Conservation (phyloP, 1,140 invertebrate species). For the Zaprionus ghesquierei region DNA sequence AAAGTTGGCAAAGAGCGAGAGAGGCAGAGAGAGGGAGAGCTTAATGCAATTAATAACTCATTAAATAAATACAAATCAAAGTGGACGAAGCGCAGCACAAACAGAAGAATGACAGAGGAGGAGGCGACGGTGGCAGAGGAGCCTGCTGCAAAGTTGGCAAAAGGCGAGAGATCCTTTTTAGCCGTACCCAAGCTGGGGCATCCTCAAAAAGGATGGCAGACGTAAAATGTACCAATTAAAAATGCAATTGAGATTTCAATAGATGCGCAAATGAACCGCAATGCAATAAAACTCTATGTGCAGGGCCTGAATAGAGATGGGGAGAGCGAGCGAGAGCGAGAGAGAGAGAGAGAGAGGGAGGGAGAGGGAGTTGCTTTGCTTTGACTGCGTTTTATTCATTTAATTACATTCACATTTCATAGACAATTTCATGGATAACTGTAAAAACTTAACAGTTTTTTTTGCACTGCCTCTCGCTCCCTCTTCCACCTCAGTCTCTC, state of each 20-base stretch:
- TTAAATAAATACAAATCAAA: slow-evolving; percentile 81
- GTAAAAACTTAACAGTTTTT: slow-evolving; percentile 45
- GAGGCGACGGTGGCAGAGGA: slow-evolving; percentile 6
- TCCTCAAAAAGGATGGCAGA: slow-evolving; percentile 65
- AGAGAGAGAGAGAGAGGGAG: not conserved
- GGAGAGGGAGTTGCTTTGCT: not conserved
- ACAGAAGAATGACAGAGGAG: slow-evolving; percentile 1
- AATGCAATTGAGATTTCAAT: slow-evolving; percentile 72
- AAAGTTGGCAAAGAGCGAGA: not conserved
- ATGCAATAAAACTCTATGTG: slow-evolving; percentile 21
- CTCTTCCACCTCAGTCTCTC: not conserved
- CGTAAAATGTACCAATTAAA: slow-evolving; percentile 81
- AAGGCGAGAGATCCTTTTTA: slow-evolving; percentile 30
- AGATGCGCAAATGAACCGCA: slow-evolving; percentile 74
- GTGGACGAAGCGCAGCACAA: slow-evolving; percentile 43
- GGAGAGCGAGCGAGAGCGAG: not conserved
- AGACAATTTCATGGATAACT: slow-evolving; percentile 71
- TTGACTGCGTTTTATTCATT: slow-evolving; percentile 69
- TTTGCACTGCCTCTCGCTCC: not conserved
- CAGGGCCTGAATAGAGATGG: not conserved
- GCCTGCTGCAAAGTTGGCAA: not conserved
- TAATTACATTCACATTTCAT: slow-evolving; percentile 79
- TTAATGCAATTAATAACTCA: slow-evolving; percentile 79
- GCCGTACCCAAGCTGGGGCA: not conserved
- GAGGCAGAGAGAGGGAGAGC: slow-evolving; percentile 14